Evolutionary conservation across 2,797 vertebrate species (phyloP), one percentile per base, ranked within the genome.

Genomic region (Catostomus latipinnis): DNA sequence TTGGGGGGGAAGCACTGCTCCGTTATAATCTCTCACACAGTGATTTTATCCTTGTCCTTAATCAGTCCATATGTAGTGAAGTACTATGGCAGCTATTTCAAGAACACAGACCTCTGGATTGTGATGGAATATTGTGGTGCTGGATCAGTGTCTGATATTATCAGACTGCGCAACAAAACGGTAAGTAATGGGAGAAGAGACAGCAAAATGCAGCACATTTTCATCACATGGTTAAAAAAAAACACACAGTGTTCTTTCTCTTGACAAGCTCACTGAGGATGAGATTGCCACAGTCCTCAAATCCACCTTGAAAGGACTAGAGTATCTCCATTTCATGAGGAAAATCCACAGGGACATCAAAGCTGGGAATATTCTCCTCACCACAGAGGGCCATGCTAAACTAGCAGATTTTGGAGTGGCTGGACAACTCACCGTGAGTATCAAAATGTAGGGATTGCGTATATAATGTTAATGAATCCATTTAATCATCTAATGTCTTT

Each of bases 101-200:
- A 99, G 92, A 99, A 99, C 89, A 99, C 97, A 22, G 98, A 99
- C 90, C 92, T 99, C 4, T 99, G 98, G 98, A 99, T 99, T 82
- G 97, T 99, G 84, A 99, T 99, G 98, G 98, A 99, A 78, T 99
- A 99, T 86, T 99, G 98, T 68, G 98, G 98, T 34, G 98, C 98
- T 0, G 94, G 94, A 45, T 94, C 94, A 0, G 94, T 94, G 34
- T 94, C 94, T 53, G 94, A 99, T 91, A 99, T 99, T 87, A 99
- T 99, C 89, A 94, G 98, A 84, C 93, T 99, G 85, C 95, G 97
- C 82, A 99, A 97, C 90, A 99, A 99, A 92, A 99, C 98, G 22
- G 94, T 95, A 82, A 56, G 90, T 88, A 11, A 1, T 49, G 2
- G 34, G 1, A n/a, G 56, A 1, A 53, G n/a, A 6, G 6, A 58